Evolutionary conservation across 2,113 vertebrate species (phyloP), one percentile per base, ranked within the genome.

Genomic region (Erinaceus europaeus): DNA sequence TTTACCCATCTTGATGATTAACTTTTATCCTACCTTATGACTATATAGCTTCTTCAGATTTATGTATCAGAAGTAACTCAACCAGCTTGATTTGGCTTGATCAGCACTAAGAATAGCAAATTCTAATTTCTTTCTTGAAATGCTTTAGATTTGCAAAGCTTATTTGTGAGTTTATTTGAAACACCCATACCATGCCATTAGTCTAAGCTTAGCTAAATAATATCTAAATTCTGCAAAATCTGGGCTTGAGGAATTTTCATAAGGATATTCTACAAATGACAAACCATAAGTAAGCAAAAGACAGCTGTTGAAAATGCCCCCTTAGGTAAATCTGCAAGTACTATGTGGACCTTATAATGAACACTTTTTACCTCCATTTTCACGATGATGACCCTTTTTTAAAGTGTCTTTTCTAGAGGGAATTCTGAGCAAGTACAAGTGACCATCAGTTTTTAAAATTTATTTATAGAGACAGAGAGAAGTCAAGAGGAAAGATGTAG

Each of bases 201-300:
- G 9, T 6, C 6, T 40, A 18, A 23, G 38, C 74, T 85, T 72
- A 76, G 32, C 44, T 76, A 73, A 44, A 68, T 38, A 61, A 29
- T 57, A 52, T 77, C 27, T 55, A 38, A 89, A 85, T 5, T 64
- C 17, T 68, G 46, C 18, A 50, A 61, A 90, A 46, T 10, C 21
- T 34, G 42, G 17, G 2, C 65, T 84, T 84, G 52, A 57, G 55
- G 79, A 69, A 18, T 65, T 52, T 92, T 89, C 81, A 50, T 48
- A 52, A 46, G 40, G 50, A 38, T 6, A 7, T 65, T 71, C 88
- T 69, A 34, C 8, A 81, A 71, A 13, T 46, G 32, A 52, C 67
- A 73, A 84, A 65, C 15, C 53, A 69, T 32, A 9, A 21, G 71
- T 52, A 20, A 85, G 36, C 53, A 61, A 38, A n/a, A 84, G 20